phyloP scores from a whole-genome alignment of 2,113 vertebrate species.

The Lasiurus cinereus region DNA sequence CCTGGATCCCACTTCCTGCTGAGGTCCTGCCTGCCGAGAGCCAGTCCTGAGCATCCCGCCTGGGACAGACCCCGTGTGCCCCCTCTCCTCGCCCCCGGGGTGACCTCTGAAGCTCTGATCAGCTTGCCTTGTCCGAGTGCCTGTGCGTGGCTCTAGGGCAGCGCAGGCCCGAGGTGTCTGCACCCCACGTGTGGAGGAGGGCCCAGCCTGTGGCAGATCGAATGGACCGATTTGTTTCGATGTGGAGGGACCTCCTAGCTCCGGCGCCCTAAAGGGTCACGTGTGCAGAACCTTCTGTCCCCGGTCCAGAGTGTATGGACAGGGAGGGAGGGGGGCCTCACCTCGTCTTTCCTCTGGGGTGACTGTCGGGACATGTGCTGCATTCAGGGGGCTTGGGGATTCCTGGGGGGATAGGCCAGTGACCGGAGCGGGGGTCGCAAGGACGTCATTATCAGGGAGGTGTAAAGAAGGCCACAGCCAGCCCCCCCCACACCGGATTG shows the following conservation, averaged over 20 bases:
- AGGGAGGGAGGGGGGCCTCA: not conserved
- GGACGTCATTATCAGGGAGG: not conserved
- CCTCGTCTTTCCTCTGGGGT: not conserved
- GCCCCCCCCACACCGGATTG: not conserved
- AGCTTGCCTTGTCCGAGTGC: not conserved
- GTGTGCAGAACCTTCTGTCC: not conserved
- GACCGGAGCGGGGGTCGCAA: not conserved
- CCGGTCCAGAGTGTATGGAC: not conserved
- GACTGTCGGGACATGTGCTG: too few relatives aligned
- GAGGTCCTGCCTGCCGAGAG: not conserved
- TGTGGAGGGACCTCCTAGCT: not conserved
- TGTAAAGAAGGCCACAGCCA: not conserved
- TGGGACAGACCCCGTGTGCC: too few relatives aligned
- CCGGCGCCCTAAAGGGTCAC: not conserved
- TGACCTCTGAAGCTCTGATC: not conserved
- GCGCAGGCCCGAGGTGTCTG: fast-evolving
- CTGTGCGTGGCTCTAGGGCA: not conserved
- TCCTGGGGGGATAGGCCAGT: not conserved
- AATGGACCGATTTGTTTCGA: not conserved
- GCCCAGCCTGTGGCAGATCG: fast-evolving
- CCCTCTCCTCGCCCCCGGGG: not conserved
- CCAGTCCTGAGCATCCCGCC: too few relatives aligned
- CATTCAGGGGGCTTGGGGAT: not conserved
- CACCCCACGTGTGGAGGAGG: not conserved
- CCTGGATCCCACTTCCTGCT: not conserved